Conservation (phyloP, 1,140 invertebrate species). For the Coptotermes formosanus region DNA sequence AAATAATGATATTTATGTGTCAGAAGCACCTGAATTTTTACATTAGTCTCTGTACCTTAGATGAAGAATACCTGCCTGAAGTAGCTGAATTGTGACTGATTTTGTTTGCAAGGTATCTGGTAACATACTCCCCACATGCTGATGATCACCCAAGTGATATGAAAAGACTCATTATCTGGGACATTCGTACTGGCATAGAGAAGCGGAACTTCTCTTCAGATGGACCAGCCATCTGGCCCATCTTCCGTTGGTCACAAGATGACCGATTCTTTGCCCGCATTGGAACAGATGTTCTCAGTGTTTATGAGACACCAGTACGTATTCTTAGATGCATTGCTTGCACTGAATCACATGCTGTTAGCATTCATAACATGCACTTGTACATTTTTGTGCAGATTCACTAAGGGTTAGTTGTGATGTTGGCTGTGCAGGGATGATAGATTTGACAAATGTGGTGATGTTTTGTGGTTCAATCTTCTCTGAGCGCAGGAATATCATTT, state of each 20-base stretch:
- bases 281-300: constrained; percentile 78
- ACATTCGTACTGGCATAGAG: constrained; percentile 88
- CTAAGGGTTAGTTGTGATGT: background rate
- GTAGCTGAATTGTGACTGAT: background rate
- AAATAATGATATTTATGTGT: too few species aligned
- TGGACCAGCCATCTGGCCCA: constrained; percentile 80
- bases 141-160: constrained; percentile 60
- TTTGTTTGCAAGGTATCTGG: constrained; percentile 67
- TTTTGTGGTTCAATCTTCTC: background rate
- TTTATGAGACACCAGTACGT: constrained; percentile 90
- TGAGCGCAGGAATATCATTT: background rate
- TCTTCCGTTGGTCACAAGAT: constrained; percentile 96
- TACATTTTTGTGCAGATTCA: too few species aligned
- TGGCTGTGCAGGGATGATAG: background rate
- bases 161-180: constrained; percentile 87
- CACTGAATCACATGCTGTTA: background rate
- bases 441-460: background rate
- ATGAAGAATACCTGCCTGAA: background rate
- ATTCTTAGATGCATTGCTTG: constrained; percentile 11
- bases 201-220: constrained; percentile 89
- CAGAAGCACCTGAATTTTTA: too few species aligned
- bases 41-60: too few species aligned
- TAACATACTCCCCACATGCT: constrained; percentile 81
- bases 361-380: background rate
- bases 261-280: constrained; percentile 95